phyloP scores from a whole-genome alignment of 2,888 invertebrate genomes.

The Caenorhabditis sp. region DNA sequence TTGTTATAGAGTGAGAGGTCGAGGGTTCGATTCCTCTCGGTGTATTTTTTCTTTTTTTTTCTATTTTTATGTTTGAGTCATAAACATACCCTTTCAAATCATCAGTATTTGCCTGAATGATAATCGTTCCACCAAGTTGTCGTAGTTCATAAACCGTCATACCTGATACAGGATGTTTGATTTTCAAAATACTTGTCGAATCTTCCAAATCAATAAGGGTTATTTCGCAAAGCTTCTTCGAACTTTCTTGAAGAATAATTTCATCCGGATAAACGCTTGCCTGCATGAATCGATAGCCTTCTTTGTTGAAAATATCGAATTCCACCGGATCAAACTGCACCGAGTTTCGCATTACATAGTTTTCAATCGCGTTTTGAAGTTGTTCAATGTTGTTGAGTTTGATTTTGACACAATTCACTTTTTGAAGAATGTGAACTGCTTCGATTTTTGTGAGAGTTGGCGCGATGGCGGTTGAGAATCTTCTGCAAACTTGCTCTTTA shows the following conservation, averaged over 20 bases:
- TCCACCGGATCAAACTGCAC: conserved; percentile 64
- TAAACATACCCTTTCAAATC: conserved; percentile 35
- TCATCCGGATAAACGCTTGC: conserved; percentile 64
- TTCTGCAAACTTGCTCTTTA: conserved; percentile 42
- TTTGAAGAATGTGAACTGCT: conserved; percentile 56
- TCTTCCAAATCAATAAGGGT: conserved; percentile 51
- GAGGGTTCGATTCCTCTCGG: too few relatives aligned
- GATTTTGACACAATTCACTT: conserved; percentile 51
- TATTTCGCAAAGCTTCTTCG: conserved; percentile 42
- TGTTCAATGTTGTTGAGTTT: conserved; percentile 55
- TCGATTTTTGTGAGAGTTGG: conserved; percentile 67
- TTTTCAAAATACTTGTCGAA: conserved; percentile 52
- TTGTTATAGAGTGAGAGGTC: too few relatives aligned
- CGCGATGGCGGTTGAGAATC: conserved; percentile 67
- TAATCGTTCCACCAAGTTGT: conserved; percentile 41
- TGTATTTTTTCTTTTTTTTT: too few relatives aligned
- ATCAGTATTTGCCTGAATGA: conserved; percentile 43
- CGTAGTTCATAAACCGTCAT: conserved; percentile 46
- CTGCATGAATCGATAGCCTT: conserved; percentile 43
- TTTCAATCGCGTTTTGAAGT: conserved; percentile 60
- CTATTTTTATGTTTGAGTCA: neutral
- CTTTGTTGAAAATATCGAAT: conserved; percentile 58
- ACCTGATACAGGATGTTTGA: conserved; percentile 64
- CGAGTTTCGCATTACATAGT: conserved; percentile 64
- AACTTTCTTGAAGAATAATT: conserved; percentile 60